A percentile compares a stretch with the other conserved stretches of the same genome.
phyloP scores from a whole-genome alignment of 2,888 invertebrate genomes.

The Chaetoderma sp. region DNA sequence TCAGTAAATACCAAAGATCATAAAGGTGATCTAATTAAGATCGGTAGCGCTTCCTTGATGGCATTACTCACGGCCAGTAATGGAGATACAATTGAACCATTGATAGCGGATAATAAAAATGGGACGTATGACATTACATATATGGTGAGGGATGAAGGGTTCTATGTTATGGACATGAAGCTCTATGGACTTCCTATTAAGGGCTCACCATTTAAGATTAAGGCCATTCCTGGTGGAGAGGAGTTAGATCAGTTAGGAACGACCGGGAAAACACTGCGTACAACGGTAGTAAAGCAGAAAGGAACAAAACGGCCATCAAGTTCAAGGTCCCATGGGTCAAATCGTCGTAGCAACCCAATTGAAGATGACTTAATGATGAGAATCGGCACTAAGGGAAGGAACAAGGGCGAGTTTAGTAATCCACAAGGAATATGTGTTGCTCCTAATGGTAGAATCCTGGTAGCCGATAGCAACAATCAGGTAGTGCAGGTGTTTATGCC shows the following conservation, averaged over 20 bases:
- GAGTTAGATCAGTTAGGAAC: slow-evolving; percentile 53
- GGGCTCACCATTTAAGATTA: slow-evolving; percentile 70
- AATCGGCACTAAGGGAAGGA: slow-evolving; percentile 71
- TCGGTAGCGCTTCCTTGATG: slow-evolving; percentile 58
- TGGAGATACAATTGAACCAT: slow-evolving; percentile 52
- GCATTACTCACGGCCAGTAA: slow-evolving; percentile 49
- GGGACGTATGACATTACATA: slow-evolving; percentile 70
- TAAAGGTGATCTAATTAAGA: slow-evolving; percentile 66
- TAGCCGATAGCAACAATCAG: slow-evolving; percentile 72
- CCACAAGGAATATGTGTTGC: slow-evolving; percentile 72
- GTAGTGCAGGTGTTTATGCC: slow-evolving; percentile 64
- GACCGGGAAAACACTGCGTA: slow-evolving; percentile 64
- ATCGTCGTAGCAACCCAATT: slow-evolving; percentile 64
- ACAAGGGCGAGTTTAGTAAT: slow-evolving; percentile 72
- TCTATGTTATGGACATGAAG: slow-evolving; percentile 66
- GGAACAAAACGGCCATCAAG: slow-evolving; percentile 68
- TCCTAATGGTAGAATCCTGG: slow-evolving; percentile 68
- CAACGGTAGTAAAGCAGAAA: slow-evolving; percentile 65
- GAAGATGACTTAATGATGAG: slow-evolving; percentile 72
- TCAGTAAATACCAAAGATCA: slow-evolving; percentile 68
- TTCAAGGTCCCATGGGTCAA: slow-evolving; percentile 68
- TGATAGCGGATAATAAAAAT: slow-evolving; percentile 63
- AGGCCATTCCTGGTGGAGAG: slow-evolving; percentile 56
- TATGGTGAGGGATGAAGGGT: slow-evolving; percentile 66
- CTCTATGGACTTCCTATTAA: slow-evolving; percentile 70